These are phyloP conservation scores for Drosophila yooni DNA, from an alignment of 2,888 invertebrate genomes.

Conservation along the genomic window DNA sequence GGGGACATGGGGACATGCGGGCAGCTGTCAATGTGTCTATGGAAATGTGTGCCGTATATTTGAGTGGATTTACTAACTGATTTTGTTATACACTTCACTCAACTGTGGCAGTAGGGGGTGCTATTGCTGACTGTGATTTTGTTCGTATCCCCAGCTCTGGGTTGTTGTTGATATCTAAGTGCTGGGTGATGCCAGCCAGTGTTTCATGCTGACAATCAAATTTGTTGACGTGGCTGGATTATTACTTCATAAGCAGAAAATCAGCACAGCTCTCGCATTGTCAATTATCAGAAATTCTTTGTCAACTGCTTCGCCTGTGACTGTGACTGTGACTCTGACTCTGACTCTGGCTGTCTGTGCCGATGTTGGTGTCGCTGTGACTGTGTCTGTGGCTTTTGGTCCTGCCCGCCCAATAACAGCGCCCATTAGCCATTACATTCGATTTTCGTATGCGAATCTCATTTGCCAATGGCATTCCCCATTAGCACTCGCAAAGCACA, in stretches of 20 bases:
- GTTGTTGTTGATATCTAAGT: conserved; percentile 46
- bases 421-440: conserved; percentile 73
- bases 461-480: conserved; percentile 73
- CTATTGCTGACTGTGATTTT: conserved; percentile 67
- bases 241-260: conserved; percentile 79
- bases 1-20: conserved; percentile 57
- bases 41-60: conserved; percentile 76
- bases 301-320: conserved; percentile 52
- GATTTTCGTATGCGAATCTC: conserved; percentile 75
- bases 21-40: conserved; percentile 81
- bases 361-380: conserved; percentile 20
- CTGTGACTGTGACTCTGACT: conserved; percentile 6
- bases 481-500: conserved; percentile 72
- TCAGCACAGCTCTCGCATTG: conserved; percentile 61
- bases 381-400: conserved; percentile 20
- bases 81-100: conserved; percentile 72
- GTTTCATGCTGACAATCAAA: conserved; percentile 78
- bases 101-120: conserved; percentile 21
- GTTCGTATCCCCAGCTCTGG: conserved; percentile 21
- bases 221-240: conserved; percentile 81
- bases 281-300: conserved; percentile 78
- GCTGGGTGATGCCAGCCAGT: conserved; percentile 39
- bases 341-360: neutral
- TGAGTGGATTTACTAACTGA: conserved; percentile 81
- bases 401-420: conserved; percentile 53